These are phyloP conservation scores for Bubo blakistoni DNA, from an alignment of 2,113 vertebrate species.

Conservation along the genomic window DNA sequence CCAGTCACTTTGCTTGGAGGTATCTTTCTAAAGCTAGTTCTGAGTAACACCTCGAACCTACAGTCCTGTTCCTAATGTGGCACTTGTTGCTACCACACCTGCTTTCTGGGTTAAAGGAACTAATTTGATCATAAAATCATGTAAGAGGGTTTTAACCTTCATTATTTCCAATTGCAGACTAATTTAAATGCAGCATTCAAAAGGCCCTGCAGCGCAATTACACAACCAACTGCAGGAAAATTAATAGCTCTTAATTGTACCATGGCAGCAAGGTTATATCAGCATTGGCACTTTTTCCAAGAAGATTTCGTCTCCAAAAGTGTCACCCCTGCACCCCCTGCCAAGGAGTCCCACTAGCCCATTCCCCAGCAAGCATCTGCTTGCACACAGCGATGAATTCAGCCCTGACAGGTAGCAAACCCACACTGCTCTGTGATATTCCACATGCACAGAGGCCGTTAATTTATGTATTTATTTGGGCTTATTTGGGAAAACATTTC, in stretches of 20 bases:
- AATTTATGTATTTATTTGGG: not conserved
- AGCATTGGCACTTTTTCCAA: not conserved
- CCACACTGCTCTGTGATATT: not conserved
- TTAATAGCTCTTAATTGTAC: conserved; percentile 18
- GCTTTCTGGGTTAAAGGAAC: conserved; percentile 37
- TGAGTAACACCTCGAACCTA: not conserved
- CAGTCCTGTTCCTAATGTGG: not conserved
- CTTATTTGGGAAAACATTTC: not conserved
- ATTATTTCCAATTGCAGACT: conserved; percentile 39
- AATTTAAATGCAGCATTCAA: conserved; percentile 38
- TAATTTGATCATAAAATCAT: conserved; percentile 28
- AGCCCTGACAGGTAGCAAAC: fast-evolving
- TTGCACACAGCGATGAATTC: not conserved
- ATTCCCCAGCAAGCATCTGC: not conserved
- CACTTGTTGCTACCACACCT: not conserved
- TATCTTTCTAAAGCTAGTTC: not conserved
- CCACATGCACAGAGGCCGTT: not conserved
- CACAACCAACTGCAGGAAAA: not conserved
- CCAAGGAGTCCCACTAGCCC: not conserved
- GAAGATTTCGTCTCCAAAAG: not conserved
- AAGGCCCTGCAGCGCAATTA: conserved; percentile 29
- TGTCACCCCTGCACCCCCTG: not conserved
- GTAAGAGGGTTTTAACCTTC: conserved; percentile 42
- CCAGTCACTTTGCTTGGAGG: not conserved
- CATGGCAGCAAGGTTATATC: not conserved